Evolutionary conservation across 2,797 vertebrate genomes (phyloP).

Genomic region (Leptodactylus fallax): DNA sequence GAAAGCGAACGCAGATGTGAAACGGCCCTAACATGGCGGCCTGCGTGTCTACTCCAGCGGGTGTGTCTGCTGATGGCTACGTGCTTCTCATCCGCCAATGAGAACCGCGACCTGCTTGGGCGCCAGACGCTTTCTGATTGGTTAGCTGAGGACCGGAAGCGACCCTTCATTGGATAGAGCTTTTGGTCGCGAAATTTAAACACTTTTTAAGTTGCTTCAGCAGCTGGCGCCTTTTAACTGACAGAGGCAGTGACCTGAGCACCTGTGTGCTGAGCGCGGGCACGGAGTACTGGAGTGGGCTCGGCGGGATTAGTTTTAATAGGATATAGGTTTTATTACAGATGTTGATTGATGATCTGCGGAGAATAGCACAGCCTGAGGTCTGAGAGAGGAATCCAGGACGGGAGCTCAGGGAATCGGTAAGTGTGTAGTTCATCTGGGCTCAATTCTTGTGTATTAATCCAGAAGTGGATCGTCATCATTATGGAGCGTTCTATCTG

Average conservation of each 20-base stretch:
- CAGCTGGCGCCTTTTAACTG: conserved; percentile 71
- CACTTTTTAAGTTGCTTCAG: conserved; percentile 10
- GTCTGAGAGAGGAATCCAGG: neutral
- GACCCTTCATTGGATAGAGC: conserved; percentile 70
- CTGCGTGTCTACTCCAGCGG: too few species aligned
- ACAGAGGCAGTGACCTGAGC: neutral
- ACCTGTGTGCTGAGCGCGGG: neutral
- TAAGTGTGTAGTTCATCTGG: neutral
- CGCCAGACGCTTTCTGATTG: neutral
- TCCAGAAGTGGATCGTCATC: too few species aligned
- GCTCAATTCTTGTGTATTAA: neutral
- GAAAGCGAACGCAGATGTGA: too few species aligned
- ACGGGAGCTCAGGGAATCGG: neutral
- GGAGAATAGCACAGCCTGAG: neutral
- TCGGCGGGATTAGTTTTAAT: neutral
- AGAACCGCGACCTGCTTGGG: neutral
- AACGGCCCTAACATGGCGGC: conserved; percentile 7
- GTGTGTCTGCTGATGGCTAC: neutral
- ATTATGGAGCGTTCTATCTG: neutral
- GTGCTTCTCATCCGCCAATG: neutral
- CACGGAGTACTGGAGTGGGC: rapidly evolving
- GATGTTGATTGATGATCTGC: neutral
- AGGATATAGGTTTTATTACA: neutral
- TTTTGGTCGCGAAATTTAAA: conserved; percentile 79
- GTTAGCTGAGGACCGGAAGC: neutral